Evolutionary conservation across 2,113 vertebrate genomes (phyloP), one percentile per base, ranked within the genome.

Genomic region (Colinus virginianus): DNA sequence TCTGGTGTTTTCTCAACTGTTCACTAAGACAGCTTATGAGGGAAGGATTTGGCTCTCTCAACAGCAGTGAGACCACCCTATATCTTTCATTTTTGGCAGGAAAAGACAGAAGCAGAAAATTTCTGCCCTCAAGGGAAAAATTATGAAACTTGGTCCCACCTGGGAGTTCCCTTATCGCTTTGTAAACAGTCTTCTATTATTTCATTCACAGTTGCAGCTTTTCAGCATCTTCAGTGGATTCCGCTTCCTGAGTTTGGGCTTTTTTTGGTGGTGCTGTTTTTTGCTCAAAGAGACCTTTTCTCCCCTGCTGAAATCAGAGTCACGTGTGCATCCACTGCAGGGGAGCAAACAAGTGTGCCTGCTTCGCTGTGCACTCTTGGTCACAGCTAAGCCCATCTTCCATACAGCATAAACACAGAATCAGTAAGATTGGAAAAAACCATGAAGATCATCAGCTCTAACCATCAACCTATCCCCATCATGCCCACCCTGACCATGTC

Each of bases 1-100:
- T 90, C 87, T 95, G 93, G 34, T 95, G 91, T 95, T 95, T 94
- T 83, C 95, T 95, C 94, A 95, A 95, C 85, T 90, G 76, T 58
- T 94, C 93, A 85, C 88, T 85, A 84, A 85, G 78, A 74, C 28
- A 77, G 68, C 91, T 84, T 89, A 78, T 2, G 1, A 85, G 89
- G 82, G 90, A 94, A 90, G 85, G 40, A 61, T 91, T 91, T 91
- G 90, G 82, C 85, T 95, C 79, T 90, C 95, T 84, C 76, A 81
- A 56, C 66, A 91, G 62, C 64, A 85, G 68, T 11, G 87, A 94
- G 80, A 86, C 43, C 74, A 90, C 36, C 15, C 61, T 64, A 58
- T 75, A 51, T 58, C 43, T 25, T 32, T 19, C 19, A 30, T 49
- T 93, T 93, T 94, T 92, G 89, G 82, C 91, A 94, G 61, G 64